These are phyloP conservation scores for Brachyptera risi DNA, from an alignment of 2,888 invertebrate species.

Conservation along the genomic window DNA sequence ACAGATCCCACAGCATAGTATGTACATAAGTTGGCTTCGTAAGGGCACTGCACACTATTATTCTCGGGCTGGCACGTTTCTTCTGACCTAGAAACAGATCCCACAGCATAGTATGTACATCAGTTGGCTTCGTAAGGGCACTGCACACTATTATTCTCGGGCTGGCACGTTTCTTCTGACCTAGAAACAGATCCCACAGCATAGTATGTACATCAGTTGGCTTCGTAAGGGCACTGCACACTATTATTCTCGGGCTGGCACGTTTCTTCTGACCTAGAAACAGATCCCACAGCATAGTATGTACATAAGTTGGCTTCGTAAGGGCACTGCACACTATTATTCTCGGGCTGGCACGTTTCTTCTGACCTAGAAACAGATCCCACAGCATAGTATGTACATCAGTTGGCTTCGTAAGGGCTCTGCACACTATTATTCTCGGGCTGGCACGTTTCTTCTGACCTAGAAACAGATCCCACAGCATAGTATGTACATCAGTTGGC, in stretches of 20 bases:
- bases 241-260: neutral
- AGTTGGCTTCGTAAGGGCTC: neutral
- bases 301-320: neutral
- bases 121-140: neutral
- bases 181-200: too few relatives aligned
- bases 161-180: neutral
- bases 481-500: too few relatives aligned
- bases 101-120: too few relatives aligned
- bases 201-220: too few relatives aligned
- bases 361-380: neutral
- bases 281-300: too few relatives aligned
- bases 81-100: neutral
- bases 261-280: neutral
- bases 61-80: neutral
- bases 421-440: neutral
- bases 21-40: neutral
- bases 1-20: too few relatives aligned
- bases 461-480: too few relatives aligned
- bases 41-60: neutral
- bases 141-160: neutral
- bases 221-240: neutral
- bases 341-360: neutral
- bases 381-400: too few relatives aligned
- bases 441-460: neutral
- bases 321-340: neutral